Conservation (phyloP, 2,797 vertebrate genomes). For the Tinamus major region DNA sequence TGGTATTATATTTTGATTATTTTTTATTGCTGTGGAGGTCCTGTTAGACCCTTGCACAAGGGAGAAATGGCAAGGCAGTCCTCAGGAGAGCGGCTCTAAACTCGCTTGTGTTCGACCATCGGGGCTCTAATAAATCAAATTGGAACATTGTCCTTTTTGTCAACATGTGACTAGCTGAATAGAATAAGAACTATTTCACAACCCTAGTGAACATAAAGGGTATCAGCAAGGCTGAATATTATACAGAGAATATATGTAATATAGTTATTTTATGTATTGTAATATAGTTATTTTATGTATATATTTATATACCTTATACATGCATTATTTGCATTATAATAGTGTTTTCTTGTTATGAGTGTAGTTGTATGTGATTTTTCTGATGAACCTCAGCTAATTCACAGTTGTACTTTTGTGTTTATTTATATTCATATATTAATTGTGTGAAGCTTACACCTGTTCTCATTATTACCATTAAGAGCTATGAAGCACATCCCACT, state of each 20-base stretch:
- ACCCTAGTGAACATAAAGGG: not conserved
- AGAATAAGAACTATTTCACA: not conserved
- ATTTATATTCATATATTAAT: rapidly evolving
- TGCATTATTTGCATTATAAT: not conserved
- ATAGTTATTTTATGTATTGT: not conserved
- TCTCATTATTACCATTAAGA: not conserved
- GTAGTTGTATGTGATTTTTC: not conserved
- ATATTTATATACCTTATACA: not conserved
- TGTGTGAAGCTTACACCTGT: not conserved
- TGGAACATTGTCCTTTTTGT: not conserved
- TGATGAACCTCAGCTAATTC: not conserved
- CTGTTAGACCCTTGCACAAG: not conserved
- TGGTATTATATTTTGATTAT: not conserved
- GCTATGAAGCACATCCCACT: not conserved
- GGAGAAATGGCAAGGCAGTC: not conserved
- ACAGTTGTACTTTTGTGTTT: not conserved
- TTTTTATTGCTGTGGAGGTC: not conserved
- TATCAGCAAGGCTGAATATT: not conserved
- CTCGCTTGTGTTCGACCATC: not conserved
- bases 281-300: not conserved
- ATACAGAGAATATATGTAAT: not conserved
- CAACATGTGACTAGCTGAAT: not conserved
- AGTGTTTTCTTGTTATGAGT: not conserved
- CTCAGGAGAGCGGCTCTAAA: not conserved
- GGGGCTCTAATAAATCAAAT: not conserved